Conservation (phyloP, 2,113 vertebrate species). For the Anguilla japonica region DNA sequence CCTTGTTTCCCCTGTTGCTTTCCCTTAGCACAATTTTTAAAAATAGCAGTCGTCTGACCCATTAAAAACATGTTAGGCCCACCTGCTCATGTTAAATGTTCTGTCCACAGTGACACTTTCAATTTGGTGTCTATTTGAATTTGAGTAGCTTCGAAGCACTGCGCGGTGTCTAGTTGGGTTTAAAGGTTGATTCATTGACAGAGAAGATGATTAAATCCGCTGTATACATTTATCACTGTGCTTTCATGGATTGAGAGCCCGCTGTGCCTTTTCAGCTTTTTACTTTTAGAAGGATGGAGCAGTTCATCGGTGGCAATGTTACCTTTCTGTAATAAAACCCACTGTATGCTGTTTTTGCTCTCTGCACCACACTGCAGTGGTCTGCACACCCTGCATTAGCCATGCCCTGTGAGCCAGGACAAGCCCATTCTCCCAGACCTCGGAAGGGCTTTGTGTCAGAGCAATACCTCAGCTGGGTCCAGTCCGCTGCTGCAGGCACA, state of each 20-base stretch:
- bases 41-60: slow-evolving; percentile 68
- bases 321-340: background rate
- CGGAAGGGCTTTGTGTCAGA: slow-evolving; percentile 39
- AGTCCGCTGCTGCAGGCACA: slow-evolving; percentile 35
- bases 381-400: background rate
- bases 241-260: background rate
- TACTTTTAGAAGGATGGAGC: background rate
- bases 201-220: background rate
- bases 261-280: background rate
- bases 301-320: background rate
- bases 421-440: background rate
- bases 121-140: slow-evolving; percentile 68
- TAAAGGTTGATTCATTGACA: background rate
- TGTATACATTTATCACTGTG: background rate
- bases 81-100: slow-evolving; percentile 63
- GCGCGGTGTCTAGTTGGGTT: slow-evolving; percentile 25
- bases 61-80: slow-evolving; percentile 58
- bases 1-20: slow-evolving; percentile 49
- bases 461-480: slow-evolving; percentile 51
- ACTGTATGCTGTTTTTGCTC: background rate
- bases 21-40: slow-evolving; percentile 60
- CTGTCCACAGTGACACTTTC: slow-evolving; percentile 65
- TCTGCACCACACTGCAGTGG: background rate
- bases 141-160: slow-evolving; percentile 47
- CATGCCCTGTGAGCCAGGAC: background rate